Conservation (phyloP, 2,888 invertebrate genomes). For the Amiota mariae region DNA sequence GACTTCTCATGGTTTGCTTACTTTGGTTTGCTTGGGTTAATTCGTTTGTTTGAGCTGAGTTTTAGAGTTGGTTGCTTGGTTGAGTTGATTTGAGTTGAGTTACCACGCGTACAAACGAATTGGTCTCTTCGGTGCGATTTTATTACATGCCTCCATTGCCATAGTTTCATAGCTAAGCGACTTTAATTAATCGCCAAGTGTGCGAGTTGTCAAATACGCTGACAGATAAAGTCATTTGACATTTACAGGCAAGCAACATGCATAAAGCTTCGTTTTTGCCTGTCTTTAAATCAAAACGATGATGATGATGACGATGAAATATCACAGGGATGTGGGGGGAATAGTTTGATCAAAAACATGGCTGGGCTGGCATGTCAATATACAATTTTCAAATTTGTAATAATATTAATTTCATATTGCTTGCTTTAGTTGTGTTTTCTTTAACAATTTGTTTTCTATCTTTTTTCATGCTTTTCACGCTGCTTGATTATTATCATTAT, state of each 20-base stretch:
- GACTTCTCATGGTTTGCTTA: slow-evolving; percentile 30
- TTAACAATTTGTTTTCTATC: slow-evolving; percentile 3
- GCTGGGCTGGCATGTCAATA: slow-evolving; percentile 25
- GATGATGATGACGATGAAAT: no score
- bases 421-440: slow-evolving; percentile 39
- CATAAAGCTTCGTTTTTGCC: slow-evolving; percentile 13
- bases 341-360: no score
- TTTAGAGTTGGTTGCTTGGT: neutral
- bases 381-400: slow-evolving; percentile 61
- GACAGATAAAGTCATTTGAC: slow-evolving; percentile 68
- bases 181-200: slow-evolving; percentile 61
- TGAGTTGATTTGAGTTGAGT: neutral
- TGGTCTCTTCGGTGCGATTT: slow-evolving; percentile 30
- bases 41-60: neutral
- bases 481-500: slow-evolving; percentile 10
- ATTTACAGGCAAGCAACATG: slow-evolving; percentile 63
- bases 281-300: no score
- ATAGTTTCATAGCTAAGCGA: slow-evolving; percentile 16
- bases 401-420: slow-evolving; percentile 57
- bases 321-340: no score
- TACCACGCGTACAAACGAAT: slow-evolving; percentile 4
- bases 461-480: neutral
- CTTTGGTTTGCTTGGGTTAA: neutral
- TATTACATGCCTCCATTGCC: neutral
- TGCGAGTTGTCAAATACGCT: slow-evolving; percentile 65